Evolutionary conservation across 2,797 vertebrate genomes (phyloP), one percentile per base, ranked within the genome.

Genomic region (Pelodytes ibericus): DNA sequence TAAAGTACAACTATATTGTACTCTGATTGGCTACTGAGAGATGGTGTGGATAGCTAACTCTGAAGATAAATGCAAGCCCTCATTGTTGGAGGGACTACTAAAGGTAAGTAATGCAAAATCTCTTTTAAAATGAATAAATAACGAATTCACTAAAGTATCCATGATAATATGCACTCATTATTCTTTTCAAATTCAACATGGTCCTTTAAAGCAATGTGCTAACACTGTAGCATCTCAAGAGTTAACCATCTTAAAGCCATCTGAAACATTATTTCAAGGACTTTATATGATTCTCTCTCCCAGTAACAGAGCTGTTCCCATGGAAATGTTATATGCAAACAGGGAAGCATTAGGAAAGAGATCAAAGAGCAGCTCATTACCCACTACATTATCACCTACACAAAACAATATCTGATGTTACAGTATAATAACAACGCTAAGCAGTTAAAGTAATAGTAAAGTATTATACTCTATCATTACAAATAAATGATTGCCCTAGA

Each of bases 341-440:
- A 20, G 8, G 51, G 2, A 56, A 56, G n/a, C 4, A 56, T 6
- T 16, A 56, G n/a, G 11, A 22, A 56, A 56, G 22, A 56, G 51
- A 25, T 56, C 22, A 56, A 56, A 25, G 51, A 25, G 51, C 51
- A 56, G 4, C n/a, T 56, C 51, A 56, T 56, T 56, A 56, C n/a
- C n/a, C n/a, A 24, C 7, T 3, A 56, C 22, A 56, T 56, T 22
- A 13, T 56, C 22, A 56, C n/a, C 51, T 56, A 22, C n/a, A 22
- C n/a, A 56, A 56, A 56, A 56, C 16, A 3, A 56, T 3, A 56
- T 20, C n/a, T 56, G n/a, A 13, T 56, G 41, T 15, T 44, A 15
- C 15, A 44, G 18, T 44, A 36, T 5, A 36, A 36, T 5, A 36
- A 5, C 47, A 49, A 4, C 4, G 11, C 11, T 49, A 10, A 49